These are phyloP conservation scores for Phrynosoma blainvillii DNA, from an alignment of 2,113 vertebrate species.

Conservation along the genomic window DNA sequence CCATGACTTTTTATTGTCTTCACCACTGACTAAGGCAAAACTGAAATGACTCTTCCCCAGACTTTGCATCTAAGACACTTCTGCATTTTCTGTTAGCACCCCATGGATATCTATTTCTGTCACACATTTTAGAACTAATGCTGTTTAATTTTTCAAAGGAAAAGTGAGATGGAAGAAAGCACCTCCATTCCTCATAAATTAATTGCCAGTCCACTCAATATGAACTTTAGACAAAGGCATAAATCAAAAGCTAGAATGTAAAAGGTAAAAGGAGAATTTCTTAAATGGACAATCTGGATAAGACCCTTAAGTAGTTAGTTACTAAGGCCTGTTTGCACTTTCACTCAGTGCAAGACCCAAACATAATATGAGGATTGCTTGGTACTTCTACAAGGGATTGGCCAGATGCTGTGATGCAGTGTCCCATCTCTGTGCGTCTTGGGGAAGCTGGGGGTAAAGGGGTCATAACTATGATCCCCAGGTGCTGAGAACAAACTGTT, in stretches of 20 bases:
- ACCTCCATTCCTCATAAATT: not conserved
- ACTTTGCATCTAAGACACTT: not conserved
- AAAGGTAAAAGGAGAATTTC: no score
- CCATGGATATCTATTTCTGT: no score
- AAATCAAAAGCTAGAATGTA: not conserved
- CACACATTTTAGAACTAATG: no score
- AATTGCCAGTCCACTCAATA: not conserved
- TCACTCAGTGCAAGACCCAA: not conserved
- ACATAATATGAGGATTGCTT: not conserved
- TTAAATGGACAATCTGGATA: not conserved
- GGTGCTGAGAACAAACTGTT: slow-evolving; percentile 15
- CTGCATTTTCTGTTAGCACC: not conserved
- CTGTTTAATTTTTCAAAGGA: no score
- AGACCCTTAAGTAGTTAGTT: not conserved
- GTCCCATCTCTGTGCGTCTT: not conserved
- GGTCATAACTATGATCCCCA: slow-evolving; percentile 8
- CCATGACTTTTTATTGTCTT: not conserved
- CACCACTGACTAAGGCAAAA: not conserved
- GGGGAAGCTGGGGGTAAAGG: not conserved
- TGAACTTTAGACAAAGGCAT: not conserved
- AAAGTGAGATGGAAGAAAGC: no score
- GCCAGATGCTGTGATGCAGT: not conserved
- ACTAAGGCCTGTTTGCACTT: no score
- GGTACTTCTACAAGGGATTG: not conserved
- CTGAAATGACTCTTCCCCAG: not conserved